Percentiles rank a stretch among this genome's conserved stretches.
Conservation (phyloP, 2,797 vertebrate species). For the Stomatorhinus walkeri region DNA sequence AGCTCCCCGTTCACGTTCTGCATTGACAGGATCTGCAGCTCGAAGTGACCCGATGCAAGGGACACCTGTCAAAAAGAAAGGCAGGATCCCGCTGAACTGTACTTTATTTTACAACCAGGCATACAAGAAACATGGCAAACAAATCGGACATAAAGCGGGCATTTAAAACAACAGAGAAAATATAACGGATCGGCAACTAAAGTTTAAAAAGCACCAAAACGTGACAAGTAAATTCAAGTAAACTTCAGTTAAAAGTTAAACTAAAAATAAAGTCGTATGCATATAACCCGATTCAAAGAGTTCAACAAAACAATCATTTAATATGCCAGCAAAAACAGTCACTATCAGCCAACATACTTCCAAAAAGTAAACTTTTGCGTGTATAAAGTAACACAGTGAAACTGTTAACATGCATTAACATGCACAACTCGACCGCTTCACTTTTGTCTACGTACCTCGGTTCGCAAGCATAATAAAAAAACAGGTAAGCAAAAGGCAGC, state of each 20-base stretch:
- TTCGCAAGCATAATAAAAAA: slow-evolving; percentile 58
- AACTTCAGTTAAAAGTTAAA: background rate
- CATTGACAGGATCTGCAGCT: slow-evolving; percentile 80
- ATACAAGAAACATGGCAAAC: background rate
- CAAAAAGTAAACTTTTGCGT: background rate
- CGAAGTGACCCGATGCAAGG: slow-evolving; percentile 75
- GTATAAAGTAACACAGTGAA: background rate
- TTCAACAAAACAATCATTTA: background rate
- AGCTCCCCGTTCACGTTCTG: slow-evolving; percentile 78
- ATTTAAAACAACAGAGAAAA: too few relatives aligned
- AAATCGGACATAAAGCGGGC: background rate
- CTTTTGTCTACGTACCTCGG: slow-evolving; percentile 57
- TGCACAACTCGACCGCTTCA: background rate
- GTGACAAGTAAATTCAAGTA: background rate
- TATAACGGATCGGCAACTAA: background rate
- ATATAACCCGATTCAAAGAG: background rate
- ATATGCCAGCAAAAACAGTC: slow-evolving; percentile 6
- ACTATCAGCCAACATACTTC: background rate
- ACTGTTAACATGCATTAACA: background rate
- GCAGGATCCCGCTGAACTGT: background rate
- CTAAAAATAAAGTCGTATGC: background rate
- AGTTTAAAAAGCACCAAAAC: background rate
- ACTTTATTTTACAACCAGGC: background rate
- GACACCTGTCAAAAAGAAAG: slow-evolving; percentile 62
- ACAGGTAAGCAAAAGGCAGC: slow-evolving; percentile 55